Conservation (phyloP, 2,888 invertebrate genomes). For the Petrophora chlorosata region DNA sequence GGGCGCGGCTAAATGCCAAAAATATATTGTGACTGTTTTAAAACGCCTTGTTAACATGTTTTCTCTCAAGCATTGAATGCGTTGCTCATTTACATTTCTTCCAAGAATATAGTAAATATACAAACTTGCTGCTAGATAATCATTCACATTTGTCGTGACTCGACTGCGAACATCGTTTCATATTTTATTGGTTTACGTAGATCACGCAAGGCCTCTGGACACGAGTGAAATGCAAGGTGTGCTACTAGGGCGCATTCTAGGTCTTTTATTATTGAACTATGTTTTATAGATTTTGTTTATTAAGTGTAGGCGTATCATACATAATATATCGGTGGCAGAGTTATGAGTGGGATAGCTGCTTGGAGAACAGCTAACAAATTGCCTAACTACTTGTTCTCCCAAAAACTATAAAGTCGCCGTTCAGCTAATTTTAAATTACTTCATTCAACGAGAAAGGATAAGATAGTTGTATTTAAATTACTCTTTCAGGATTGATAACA, state of each 20-base stretch:
- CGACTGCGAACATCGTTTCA: conserved; percentile 22
- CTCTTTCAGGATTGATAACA: no score
- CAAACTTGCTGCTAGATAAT: conserved; percentile 11
- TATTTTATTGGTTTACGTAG: conserved; percentile 25
- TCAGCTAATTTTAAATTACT: no score
- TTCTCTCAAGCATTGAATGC: background rate
- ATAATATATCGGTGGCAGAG: no score
- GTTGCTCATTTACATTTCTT: conserved; percentile 7
- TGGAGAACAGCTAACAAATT: no score
- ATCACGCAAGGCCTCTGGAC: conserved; percentile 23
- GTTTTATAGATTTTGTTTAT: background rate
- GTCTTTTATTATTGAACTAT: conserved; percentile 9
- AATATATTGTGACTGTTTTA: no score
- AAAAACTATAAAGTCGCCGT: no score
- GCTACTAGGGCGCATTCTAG: conserved; percentile 16
- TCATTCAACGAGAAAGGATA: no score
- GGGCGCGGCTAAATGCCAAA: no score
- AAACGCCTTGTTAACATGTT: background rate
- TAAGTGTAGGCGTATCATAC: no score
- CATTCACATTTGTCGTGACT: conserved; percentile 22
- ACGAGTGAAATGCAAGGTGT: conserved; percentile 26
- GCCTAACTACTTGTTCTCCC: no score
- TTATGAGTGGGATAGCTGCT: no score
- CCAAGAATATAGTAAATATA: background rate
- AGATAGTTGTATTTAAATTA: no score